A percentile compares a stretch with the other conserved stretches of the same genome.
Conservation (phyloP, 2,113 vertebrate species). For the Pogonocichla stellata region DNA sequence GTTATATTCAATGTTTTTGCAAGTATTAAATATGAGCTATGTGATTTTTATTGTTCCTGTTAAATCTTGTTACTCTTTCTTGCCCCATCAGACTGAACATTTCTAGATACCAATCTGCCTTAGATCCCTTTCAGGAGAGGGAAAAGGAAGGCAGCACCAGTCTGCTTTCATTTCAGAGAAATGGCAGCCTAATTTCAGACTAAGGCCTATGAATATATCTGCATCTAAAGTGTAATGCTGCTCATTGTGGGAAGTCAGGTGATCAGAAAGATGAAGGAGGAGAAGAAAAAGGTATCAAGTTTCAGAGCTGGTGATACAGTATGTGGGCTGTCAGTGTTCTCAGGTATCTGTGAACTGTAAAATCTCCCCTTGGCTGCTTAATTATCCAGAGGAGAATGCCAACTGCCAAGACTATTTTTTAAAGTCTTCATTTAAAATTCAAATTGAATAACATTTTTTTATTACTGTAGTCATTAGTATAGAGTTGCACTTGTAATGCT, state of each 20-base stretch:
- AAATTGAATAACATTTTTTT: not conserved
- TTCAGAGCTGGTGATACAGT: not conserved
- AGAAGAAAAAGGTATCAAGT: not conserved
- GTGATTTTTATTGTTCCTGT: not conserved
- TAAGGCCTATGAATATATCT: not conserved
- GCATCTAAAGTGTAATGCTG: not conserved
- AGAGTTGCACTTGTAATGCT: not conserved
- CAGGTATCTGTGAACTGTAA: not conserved
- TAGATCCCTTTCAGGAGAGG: not conserved
- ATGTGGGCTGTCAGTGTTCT: not conserved
- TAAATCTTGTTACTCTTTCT: not conserved
- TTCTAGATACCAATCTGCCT: not conserved
- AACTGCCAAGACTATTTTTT: not conserved
- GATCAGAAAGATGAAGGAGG: not conserved
- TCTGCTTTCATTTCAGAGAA: not conserved
- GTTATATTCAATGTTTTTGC: not conserved
- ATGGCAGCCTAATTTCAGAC: not conserved
- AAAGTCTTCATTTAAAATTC: not conserved
- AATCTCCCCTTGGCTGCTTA: not conserved
- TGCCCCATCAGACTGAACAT: not conserved
- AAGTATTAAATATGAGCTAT: not conserved
- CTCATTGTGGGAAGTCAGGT: not conserved
- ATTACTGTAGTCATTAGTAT: not conserved
- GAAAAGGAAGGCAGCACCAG: not conserved
- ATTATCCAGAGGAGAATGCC: not conserved